phyloP scores from a whole-genome alignment of 2,797 vertebrate species.

The Enteromius paludinosus region DNA sequence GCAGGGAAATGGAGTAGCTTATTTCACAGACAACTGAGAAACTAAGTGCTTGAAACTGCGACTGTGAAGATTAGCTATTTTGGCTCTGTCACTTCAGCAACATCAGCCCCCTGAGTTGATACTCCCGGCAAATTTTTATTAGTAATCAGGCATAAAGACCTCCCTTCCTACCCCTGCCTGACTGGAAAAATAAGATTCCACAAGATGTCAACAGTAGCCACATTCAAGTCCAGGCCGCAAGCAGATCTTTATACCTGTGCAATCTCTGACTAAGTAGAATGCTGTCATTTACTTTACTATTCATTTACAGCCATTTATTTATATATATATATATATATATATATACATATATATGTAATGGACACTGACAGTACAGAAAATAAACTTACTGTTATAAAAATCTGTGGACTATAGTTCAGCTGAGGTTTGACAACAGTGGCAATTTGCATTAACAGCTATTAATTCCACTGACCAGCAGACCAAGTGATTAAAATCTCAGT shows the following conservation, averaged over 20 bases:
- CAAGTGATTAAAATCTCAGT: slow-evolving; percentile 34
- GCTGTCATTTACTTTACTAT: neutral
- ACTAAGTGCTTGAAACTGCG: slow-evolving; percentile 54
- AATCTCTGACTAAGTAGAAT: neutral
- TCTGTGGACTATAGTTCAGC: neutral
- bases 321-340: no score
- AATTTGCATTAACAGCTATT: slow-evolving; percentile 14
- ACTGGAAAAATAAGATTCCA: slow-evolving; percentile 18
- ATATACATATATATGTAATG: no score
- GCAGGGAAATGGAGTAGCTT: slow-evolving; percentile 43
- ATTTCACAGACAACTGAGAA: slow-evolving; percentile 61
- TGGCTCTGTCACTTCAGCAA: slow-evolving; percentile 48
- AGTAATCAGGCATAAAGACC: slow-evolving; percentile 48
- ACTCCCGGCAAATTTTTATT: slow-evolving; percentile 43
- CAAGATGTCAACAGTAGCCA: slow-evolving; percentile 15
- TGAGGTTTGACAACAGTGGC: neutral
- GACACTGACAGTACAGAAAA: neutral
- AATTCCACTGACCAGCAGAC: slow-evolving; percentile 35
- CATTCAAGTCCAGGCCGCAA: slow-evolving; percentile 11
- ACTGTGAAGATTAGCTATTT: slow-evolving; percentile 58
- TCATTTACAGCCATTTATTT: no score
- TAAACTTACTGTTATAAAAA: neutral
- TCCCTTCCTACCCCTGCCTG: slow-evolving; percentile 2
- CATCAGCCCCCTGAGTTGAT: slow-evolving; percentile 45
- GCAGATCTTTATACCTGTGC: slow-evolving; percentile 2